Evolutionary conservation across 2,797 vertebrate species (phyloP).

Genomic region (Falco rusticolus): DNA sequence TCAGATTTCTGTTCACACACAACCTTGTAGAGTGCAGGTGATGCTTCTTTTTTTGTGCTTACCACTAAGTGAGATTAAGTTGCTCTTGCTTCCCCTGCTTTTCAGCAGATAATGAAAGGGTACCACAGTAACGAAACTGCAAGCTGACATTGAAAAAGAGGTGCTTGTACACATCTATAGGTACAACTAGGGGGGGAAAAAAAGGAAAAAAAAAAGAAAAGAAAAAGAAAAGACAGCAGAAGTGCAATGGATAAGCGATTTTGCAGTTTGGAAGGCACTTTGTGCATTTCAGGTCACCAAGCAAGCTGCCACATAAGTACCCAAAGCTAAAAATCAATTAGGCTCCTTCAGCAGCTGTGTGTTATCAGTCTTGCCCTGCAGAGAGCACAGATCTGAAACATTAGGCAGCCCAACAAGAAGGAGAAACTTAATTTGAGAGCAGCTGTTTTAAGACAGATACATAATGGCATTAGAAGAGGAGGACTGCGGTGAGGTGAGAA

Average conservation of each 20-base stretch:
- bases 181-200: neutral
- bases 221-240: no score
- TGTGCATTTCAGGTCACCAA: neutral
- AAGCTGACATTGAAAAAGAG: neutral
- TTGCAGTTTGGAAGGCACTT: neutral
- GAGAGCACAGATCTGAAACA: neutral
- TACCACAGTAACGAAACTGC: neutral
- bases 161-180: neutral
- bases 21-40: neutral
- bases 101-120: neutral
- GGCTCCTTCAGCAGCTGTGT: neutral
- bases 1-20: neutral
- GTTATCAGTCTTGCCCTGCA: conserved; percentile 3
- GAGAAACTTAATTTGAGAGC: conserved; percentile 48
- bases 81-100: neutral
- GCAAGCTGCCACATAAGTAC: neutral
- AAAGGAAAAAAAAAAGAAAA: no score
- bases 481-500: neutral
- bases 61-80: neutral
- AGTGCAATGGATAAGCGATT: neutral
- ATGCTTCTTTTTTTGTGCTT: neutral
- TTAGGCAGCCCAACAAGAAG: neutral
- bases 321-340: neutral
- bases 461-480: neutral
- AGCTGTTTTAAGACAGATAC: conserved; percentile 49